Conservation (phyloP, 2,888 invertebrate genomes). For the Macrophya alboannulata region DNA sequence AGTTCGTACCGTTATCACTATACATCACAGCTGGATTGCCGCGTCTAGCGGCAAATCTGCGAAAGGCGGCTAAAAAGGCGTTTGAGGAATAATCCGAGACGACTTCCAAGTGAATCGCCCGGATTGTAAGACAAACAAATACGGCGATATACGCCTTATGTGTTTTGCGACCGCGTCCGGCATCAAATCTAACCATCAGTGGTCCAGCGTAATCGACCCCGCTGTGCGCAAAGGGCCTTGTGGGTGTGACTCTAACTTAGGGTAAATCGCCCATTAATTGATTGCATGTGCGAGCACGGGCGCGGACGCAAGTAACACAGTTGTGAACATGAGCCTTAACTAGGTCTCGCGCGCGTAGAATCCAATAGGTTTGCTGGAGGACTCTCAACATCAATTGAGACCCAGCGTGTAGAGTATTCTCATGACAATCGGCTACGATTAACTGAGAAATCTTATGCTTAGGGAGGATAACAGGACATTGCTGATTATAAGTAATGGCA, state of each 20-base stretch:
- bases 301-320: slow-evolving; percentile 38
- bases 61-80: slow-evolving; percentile 63
- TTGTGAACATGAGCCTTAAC: slow-evolving; percentile 31
- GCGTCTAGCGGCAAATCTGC: slow-evolving; percentile 63
- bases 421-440: neutral
- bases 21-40: slow-evolving; percentile 64
- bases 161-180: slow-evolving; percentile 57
- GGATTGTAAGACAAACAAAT: slow-evolving; percentile 67
- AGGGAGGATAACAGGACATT: slow-evolving; percentile 58
- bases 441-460: slow-evolving; percentile 39
- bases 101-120: slow-evolving; percentile 66
- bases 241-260: neutral
- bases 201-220: slow-evolving; percentile 58
- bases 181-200: slow-evolving; percentile 59
- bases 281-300: neutral
- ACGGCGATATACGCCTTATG: slow-evolving; percentile 64
- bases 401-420: slow-evolving; percentile 45
- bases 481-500: slow-evolving; percentile 19
- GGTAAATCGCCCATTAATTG: slow-evolving; percentile 40
- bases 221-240: slow-evolving; percentile 19
- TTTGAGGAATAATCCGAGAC: slow-evolving; percentile 62
- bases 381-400: slow-evolving; percentile 22
- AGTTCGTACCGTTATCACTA: slow-evolving; percentile 68
- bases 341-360: slow-evolving; percentile 8
- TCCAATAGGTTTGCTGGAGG: slow-evolving; percentile 39